These are phyloP conservation scores for Chaetops frenatus DNA, from an alignment of 2,113 vertebrate species.

Conservation along the genomic window DNA sequence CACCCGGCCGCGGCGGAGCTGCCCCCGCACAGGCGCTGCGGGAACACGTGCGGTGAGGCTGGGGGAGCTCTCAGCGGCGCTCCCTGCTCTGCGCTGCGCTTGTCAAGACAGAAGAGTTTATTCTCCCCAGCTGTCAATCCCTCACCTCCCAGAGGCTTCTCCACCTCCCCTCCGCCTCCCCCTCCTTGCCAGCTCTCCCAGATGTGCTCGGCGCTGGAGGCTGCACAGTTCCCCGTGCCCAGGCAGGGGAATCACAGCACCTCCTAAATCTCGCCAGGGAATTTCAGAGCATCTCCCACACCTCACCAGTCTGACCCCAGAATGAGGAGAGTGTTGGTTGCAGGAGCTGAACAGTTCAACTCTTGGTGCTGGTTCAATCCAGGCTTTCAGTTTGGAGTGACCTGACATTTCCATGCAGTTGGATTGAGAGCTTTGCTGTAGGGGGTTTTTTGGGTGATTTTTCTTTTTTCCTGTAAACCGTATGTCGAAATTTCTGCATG, in stretches of 20 bases:
- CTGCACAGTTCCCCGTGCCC: background rate
- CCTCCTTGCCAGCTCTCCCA: background rate
- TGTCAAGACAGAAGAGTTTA: conserved; percentile 4
- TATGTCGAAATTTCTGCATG: background rate
- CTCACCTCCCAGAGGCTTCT: conserved; percentile 3
- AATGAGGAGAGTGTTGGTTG: background rate
- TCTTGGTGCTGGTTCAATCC: background rate
- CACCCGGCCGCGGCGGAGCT: background rate
- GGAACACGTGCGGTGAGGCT: background rate
- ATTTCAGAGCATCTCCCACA: background rate
- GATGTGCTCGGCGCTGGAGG: background rate
- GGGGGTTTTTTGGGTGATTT: background rate
- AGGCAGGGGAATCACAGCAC: background rate
- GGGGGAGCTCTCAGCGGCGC: background rate
- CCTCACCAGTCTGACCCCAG: background rate
- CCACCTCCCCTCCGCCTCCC: background rate
- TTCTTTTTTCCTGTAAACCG: background rate
- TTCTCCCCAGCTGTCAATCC: conserved; percentile 53
- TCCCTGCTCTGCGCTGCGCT: background rate
- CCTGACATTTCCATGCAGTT: background rate
- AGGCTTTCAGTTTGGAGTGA: background rate
- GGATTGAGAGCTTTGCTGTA: background rate
- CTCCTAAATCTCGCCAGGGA: background rate
- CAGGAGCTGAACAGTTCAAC: background rate
- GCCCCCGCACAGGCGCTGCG: background rate